These are phyloP conservation scores for Strigamia transsilvanica DNA, from an alignment of 2,888 invertebrate species.

Conservation along the genomic window DNA sequence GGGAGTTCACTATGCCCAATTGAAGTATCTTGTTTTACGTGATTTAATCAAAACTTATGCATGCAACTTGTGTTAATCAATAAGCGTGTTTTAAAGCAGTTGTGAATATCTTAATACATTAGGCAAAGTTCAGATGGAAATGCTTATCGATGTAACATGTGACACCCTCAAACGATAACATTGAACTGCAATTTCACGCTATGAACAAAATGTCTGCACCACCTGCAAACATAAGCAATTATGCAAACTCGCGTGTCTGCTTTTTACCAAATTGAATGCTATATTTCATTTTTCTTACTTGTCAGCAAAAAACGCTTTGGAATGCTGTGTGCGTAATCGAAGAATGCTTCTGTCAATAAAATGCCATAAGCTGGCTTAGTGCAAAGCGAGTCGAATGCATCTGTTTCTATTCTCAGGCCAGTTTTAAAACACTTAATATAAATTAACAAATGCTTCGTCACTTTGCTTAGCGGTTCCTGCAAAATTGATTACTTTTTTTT, in stretches of 20 bases:
- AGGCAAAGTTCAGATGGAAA: conserved; percentile 27
- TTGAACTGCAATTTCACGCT: conserved; percentile 39
- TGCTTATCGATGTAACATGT: conserved; percentile 36
- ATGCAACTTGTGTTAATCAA: too few species aligned
- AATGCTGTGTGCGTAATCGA: conserved; percentile 32
- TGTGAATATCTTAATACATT: background rate
- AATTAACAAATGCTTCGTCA: too few species aligned
- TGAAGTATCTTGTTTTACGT: too few species aligned
- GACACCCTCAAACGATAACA: conserved; percentile 28
- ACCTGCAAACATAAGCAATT: conserved; percentile 42
- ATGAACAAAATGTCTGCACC: conserved; percentile 39
- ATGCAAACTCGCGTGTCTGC: conserved; percentile 34
- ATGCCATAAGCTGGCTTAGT: background rate
- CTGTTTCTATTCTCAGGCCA: conserved; percentile 3
- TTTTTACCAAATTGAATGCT: conserved; percentile 43
- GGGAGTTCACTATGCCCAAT: too few species aligned
- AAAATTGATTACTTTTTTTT: background rate
- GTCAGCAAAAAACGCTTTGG: conserved; percentile 18
- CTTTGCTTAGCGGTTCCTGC: background rate
- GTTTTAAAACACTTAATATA: background rate
- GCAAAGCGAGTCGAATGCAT: conserved; percentile 1
- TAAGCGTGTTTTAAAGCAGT: background rate
- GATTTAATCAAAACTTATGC: too few species aligned
- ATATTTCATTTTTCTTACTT: conserved; percentile 37
- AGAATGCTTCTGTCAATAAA: conserved; percentile 24